Evolutionary conservation across 1,140 invertebrate genomes (phyloP), one percentile per base, ranked within the genome.

Genomic region (Pseudomyrmex flavicornis): DNA sequence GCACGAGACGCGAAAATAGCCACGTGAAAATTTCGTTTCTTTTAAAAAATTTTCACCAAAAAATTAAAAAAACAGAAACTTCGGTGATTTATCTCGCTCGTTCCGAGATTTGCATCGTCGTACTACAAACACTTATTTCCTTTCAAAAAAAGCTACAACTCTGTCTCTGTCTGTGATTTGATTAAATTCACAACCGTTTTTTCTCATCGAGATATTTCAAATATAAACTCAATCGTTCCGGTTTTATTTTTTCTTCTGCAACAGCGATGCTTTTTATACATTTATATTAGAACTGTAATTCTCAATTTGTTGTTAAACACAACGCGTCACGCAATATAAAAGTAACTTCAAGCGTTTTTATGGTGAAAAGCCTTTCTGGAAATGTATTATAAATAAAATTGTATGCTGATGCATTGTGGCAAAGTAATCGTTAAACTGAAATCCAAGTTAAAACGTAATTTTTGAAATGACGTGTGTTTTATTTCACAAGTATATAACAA

Each of bases 311-410:
- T 17, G 50, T 44, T 68, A 50, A 26, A 77, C 62, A 77, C 59
- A 74, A 35, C 35, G 35, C 35, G 17, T 22, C 68, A 44, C 44
- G 50, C 74, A 68, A 68, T 77, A 54, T 77, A 48, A 77, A 77
- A 66, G 44, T 76, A 76, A 77, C 48, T 54, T 68, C 63, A 54
- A 68, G 56, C 52, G 70, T 17, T 46, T 72, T 56, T 46, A 26
- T 26, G 10, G 48, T 35, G n/a, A 17, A 63, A 50, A 75, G 13
- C 48, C 54, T 54, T 68, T 77, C 26, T 56, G 44, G 48, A 77
- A 66, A 77, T 68, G 20, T 44, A 77, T 68, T 77, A 26, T 77
- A 56, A 77, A 56, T 68, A 77, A 77, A 77, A 56, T 56, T 56
- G n/a, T 68, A 46, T 35, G 13, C 46, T 12, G 2, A n/a, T n/a